A percentile compares a stretch with the other conserved stretches of the same genome.
Evolutionary conservation across 2,888 invertebrate genomes (phyloP).

Genomic region (Cephus nigrinus): DNA sequence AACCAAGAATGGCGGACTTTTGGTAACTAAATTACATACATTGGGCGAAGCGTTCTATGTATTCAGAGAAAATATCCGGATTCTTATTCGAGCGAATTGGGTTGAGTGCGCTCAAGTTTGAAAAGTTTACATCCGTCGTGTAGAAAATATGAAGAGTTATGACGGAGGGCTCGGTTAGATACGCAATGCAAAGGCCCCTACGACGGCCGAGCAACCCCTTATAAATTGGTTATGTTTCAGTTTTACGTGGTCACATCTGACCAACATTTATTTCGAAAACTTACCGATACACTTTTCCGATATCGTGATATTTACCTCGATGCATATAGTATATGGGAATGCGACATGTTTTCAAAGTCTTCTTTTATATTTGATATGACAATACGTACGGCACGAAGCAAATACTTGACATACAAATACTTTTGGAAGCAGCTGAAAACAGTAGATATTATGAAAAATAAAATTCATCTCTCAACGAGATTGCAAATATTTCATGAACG

Average conservation of each 20-base stretch:
- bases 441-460: neutral
- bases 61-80: constrained; percentile 19
- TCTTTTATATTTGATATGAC: neutral
- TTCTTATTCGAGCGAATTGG: constrained; percentile 17
- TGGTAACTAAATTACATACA: neutral
- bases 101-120: constrained; percentile 15
- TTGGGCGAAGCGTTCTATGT: neutral
- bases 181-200: neutral
- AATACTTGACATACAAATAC: neutral
- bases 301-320: neutral
- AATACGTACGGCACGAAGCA: neutral
- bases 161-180: constrained; percentile 4
- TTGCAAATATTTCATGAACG: too few species aligned
- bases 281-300: constrained; percentile 1
- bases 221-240: constrained; percentile 4
- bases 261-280: constrained; percentile 16
- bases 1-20: neutral
- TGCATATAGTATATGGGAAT: neutral
- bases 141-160: constrained; percentile 18
- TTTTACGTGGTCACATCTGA: constrained; percentile 15
- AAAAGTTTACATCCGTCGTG: constrained; percentile 16
- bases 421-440: neutral
- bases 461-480: neutral
- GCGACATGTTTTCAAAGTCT: neutral
- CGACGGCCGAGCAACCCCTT: neutral